Percentiles rank a stretch among this genome's conserved stretches.
phyloP scores from a whole-genome alignment of 1,140 invertebrate species.

The honey bee (Apis mellifera) region DNA sequence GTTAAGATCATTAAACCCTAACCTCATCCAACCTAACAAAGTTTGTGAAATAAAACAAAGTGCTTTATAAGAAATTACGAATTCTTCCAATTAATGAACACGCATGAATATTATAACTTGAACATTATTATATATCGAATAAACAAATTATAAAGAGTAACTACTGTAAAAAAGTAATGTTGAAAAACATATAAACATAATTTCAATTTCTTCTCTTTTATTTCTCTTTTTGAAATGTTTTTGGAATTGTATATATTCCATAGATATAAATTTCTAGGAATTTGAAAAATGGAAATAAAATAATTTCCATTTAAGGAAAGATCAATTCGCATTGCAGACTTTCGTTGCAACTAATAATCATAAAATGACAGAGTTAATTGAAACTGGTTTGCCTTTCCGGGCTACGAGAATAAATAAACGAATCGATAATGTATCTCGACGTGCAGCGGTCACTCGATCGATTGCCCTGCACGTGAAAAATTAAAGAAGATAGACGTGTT shows the following conservation, averaged over 20 bases:
- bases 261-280: neutral
- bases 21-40: neutral
- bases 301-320: neutral
- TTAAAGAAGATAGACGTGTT: conserved; percentile 35
- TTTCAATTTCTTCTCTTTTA: too few species aligned
- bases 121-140: too few species aligned
- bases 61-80: neutral
- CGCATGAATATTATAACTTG: too few species aligned
- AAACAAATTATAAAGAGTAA: too few species aligned
- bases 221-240: too few species aligned
- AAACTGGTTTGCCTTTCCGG: conserved; percentile 19
- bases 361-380: neutral
- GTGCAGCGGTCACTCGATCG: conserved; percentile 25
- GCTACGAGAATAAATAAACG: conserved; percentile 27
- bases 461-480: conserved; percentile 37
- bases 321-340: too few species aligned
- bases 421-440: conserved; percentile 37
- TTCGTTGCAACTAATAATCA: neutral
- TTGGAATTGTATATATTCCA: too few species aligned
- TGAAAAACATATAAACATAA: too few species aligned
- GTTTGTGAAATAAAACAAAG: neutral
- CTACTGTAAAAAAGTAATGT: too few species aligned
- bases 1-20: neutral
- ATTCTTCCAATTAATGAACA: too few species aligned
- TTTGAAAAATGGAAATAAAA: neutral